Base-by-base conservation (phyloP, 1,140 invertebrate genomes). In the Palaemon carinicauda region DNA sequence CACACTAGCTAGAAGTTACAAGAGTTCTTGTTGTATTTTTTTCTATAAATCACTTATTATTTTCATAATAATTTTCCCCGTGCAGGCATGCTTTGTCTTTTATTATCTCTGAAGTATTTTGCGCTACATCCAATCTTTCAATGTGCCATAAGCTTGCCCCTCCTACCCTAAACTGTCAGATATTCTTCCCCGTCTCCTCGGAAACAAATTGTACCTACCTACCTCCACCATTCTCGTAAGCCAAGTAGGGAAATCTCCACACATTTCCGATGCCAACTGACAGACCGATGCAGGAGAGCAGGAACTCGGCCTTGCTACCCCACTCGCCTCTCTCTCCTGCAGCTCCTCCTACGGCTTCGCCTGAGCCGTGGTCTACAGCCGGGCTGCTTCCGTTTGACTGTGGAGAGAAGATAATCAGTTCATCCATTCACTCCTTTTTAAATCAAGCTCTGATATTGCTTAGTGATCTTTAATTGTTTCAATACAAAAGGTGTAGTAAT, bases 171-270 rank as follows among this genome's bases (percentile, higher is more conserved):
- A n/a, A n/a, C n/a, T n/a, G n/a, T n/a, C n/a, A n/a, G n/a, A n/a
- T n/a, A n/a, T n/a, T n/a, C n/a, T n/a, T n/a, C n/a, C n/a, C n/a
- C n/a, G n/a, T n/a, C n/a, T n/a, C n/a, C n/a, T n/a, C n/a, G n/a
- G n/a, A n/a, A n/a, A n/a, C n/a, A n/a, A n/a, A n/a, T n/a, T n/a
- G n/a, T n/a, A n/a, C 1, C 27, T 93, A 94, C 90, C 89, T 88
- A 92, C 91, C 91, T 89, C 91, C 91, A 15, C 91, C 91, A 87
- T 92, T 92, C 87, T 91, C 90, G 84, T 91, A 92, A 15, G 91
- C 91, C n/a, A 92, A 81, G 85, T 91, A 92, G 9, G 91, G 91
- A 87, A 92, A 92, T 24, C 91, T 84, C 91, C 91, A 92, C 5
- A 92, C 90, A 83, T 92, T 92, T 54, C 91, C 91, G 51, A 92